phyloP scores from a whole-genome alignment of 64 coral and sea anemone species.

The Pocillopora damicornis region DNA sequence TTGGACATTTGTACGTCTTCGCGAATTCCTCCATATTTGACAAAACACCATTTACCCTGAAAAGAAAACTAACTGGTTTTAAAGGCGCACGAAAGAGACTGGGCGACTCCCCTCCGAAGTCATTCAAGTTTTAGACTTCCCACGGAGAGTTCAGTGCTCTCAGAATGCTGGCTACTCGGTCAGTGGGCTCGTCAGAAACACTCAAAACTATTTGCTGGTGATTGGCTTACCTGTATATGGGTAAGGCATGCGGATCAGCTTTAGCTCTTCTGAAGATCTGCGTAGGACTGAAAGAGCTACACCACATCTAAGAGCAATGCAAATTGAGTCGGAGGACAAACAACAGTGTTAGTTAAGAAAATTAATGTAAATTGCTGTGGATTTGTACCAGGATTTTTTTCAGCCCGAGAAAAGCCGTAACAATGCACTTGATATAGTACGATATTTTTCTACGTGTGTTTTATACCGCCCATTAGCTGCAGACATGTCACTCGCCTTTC shows the following conservation, averaged over 20 bases:
- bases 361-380: too few species aligned
- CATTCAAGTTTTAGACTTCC: too few species aligned
- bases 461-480: too few species aligned
- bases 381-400: too few species aligned
- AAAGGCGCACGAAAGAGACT: background rate
- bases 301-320: constrained; percentile 42
- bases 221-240: constrained; percentile 40
- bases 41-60: constrained; percentile 55
- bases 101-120: too few species aligned
- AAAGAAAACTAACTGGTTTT: background rate
- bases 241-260: constrained; percentile 19
- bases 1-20: constrained; percentile 32
- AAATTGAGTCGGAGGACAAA: background rate
- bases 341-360: background rate
- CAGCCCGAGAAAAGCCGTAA: too few species aligned
- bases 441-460: too few species aligned
- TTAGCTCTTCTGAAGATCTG: constrained; percentile 34
- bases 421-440: too few species aligned
- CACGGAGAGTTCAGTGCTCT: too few species aligned
- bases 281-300: constrained; percentile 26
- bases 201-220: background rate
- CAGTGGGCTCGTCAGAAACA: background rate
- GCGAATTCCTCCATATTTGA: constrained; percentile 53
- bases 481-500: too few species aligned
- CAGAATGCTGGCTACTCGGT: too few species aligned